Conservation (phyloP, 2,888 invertebrate genomes). For the Rhynchonema sp. region DNA sequence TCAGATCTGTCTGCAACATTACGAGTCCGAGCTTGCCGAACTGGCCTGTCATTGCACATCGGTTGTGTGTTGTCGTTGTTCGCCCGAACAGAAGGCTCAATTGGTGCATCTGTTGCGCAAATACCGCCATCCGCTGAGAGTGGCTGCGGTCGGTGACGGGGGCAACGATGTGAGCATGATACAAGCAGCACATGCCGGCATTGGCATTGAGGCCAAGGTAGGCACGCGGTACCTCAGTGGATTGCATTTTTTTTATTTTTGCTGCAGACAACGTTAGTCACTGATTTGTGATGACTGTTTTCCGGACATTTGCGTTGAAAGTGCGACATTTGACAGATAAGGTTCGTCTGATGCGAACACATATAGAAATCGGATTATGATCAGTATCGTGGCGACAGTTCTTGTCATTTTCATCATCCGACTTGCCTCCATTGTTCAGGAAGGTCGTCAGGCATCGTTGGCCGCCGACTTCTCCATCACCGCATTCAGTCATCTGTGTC, state of each 20-base stretch:
- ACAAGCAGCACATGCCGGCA: slow-evolving; percentile 80
- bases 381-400: too few species aligned
- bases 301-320: too few species aligned
- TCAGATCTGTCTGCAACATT: slow-evolving; percentile 46
- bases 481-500: slow-evolving; percentile 55
- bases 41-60: slow-evolving; percentile 50
- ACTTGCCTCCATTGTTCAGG: slow-evolving; percentile 15
- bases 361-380: too few species aligned
- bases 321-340: too few species aligned
- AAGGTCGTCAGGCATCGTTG: slow-evolving; percentile 42
- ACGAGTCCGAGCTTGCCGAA: slow-evolving; percentile 49
- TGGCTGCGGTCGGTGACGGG: slow-evolving; percentile 85
- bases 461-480: slow-evolving; percentile 70
- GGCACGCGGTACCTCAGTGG: too few species aligned
- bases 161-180: slow-evolving; percentile 98
- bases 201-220: slow-evolving; percentile 40
- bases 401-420: not conserved
- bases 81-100: slow-evolving; percentile 36
- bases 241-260: too few species aligned
- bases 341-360: too few species aligned
- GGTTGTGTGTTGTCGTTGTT: slow-evolving; percentile 47
- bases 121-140: slow-evolving; percentile 42
- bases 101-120: slow-evolving; percentile 61
- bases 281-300: too few species aligned
- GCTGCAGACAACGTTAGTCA: too few species aligned